phyloP scores from a whole-genome alignment of 35 echinoderm and acorn worm genomes.

The Heliocidaris erythrogramma region DNA sequence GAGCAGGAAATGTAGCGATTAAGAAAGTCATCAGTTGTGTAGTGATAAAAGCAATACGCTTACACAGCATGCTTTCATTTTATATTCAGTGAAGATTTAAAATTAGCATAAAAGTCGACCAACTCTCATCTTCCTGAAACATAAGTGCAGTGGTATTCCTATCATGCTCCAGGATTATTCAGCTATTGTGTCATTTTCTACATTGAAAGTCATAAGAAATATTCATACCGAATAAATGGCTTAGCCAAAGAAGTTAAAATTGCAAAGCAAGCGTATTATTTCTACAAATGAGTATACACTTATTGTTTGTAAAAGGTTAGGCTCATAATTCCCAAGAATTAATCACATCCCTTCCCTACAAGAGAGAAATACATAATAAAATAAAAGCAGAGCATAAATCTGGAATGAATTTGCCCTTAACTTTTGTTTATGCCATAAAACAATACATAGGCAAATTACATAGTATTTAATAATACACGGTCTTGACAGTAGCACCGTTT shows the following conservation, averaged over 20 bases:
- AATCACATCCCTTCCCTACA: too few species aligned
- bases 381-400: too few species aligned
- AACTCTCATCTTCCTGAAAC: not conserved
- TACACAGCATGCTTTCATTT: not conserved
- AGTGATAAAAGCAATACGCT: not conserved
- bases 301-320: too few species aligned
- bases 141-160: not conserved
- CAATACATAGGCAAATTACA: too few species aligned
- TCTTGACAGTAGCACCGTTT: too few species aligned
- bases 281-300: too few species aligned
- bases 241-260: not conserved
- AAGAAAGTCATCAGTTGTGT: not conserved
- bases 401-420: too few species aligned
- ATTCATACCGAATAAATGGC: not conserved
- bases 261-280: too few species aligned
- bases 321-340: too few species aligned
- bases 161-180: not conserved
- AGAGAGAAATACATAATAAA: too few species aligned
- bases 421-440: too few species aligned
- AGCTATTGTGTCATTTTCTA: not conserved
- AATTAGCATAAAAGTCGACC: not conserved
- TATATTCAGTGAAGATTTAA: not conserved
- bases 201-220: not conserved
- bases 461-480: too few species aligned
- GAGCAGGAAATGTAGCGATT: not conserved